These are phyloP conservation scores for Xenentodon cancila DNA, from an alignment of 2,797 vertebrate species.

Conservation along the genomic window DNA sequence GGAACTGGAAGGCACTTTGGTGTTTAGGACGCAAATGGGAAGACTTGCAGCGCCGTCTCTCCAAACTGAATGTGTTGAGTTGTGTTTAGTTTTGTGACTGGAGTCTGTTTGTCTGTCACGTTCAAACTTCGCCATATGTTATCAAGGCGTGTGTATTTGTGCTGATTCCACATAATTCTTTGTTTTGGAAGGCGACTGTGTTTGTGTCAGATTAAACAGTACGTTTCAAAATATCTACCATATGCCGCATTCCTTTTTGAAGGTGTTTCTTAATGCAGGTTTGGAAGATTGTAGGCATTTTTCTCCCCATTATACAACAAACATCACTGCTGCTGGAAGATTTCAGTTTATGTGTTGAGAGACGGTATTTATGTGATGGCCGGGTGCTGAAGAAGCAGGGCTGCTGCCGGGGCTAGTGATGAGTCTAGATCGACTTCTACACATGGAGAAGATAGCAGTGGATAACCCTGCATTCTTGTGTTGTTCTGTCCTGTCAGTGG, in stretches of 20 bases:
- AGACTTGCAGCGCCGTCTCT: constrained; percentile 14
- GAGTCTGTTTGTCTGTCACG: constrained; percentile 18
- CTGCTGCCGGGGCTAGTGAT: too few relatives aligned
- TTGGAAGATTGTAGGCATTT: constrained; percentile 1
- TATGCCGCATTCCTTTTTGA: neutral
- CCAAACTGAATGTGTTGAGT: constrained; percentile 24
- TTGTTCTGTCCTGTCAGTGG: too few relatives aligned
- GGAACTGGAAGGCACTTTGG: constrained; percentile 22
- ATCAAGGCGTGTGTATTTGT: constrained; percentile 1
- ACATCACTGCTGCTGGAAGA: constrained; percentile 25
- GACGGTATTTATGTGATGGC: constrained; percentile 12
- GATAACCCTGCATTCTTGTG: too few relatives aligned
- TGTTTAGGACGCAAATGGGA: constrained; percentile 22
- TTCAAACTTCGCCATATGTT: constrained; percentile 6
- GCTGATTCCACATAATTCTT: neutral
- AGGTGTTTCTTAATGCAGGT: neutral
- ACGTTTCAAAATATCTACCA: neutral
- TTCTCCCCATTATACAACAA: constrained; percentile 7
- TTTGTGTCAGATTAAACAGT: constrained; percentile 26
- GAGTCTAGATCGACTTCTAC: too few relatives aligned
- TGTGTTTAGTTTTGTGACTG: constrained; percentile 21
- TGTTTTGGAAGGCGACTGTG: constrained; percentile 17
- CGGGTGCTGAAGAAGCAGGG: constrained; percentile 33
- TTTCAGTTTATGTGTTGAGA: constrained; percentile 20
- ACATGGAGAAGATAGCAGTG: too few relatives aligned